These are phyloP conservation scores for Denticeps clupeoides DNA, from an alignment of 2,797 vertebrate genomes.

Conservation along the genomic window DNA sequence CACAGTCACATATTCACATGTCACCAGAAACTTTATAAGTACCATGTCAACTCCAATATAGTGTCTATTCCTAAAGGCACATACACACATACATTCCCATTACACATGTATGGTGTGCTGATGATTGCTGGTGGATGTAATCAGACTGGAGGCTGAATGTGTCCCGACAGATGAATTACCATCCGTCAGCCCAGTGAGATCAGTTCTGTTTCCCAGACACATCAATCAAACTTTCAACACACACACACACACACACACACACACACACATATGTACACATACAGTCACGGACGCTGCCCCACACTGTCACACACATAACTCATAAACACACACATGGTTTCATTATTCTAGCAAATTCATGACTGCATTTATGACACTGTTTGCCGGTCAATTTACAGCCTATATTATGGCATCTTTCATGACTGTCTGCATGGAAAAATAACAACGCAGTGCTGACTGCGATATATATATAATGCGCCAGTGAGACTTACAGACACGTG, in stretches of 20 bases:
- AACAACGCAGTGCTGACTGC: no score
- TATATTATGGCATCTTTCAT: slow-evolving; percentile 16
- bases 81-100: not conserved
- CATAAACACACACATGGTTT: no score
- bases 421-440: no score
- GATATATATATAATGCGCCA: no score
- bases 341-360: not conserved
- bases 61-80: no score
- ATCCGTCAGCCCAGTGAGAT: not conserved
- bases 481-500: no score
- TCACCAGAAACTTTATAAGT: no score
- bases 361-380: slow-evolving; percentile 15
- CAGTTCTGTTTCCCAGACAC: slow-evolving; percentile 4
- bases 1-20: not conserved
- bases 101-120: not conserved
- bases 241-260: not conserved
- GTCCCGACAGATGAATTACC: not conserved
- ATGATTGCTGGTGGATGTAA: slow-evolving; percentile 26
- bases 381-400: slow-evolving; percentile 36
- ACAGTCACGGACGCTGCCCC: not conserved
- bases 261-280: not conserved
- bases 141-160: slow-evolving; percentile 17
- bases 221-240: slow-evolving; percentile 12
- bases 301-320: no score
- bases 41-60: no score